Base-by-base conservation (phyloP, 2,797 vertebrate species). In the Lateolabrax maculatus region DNA sequence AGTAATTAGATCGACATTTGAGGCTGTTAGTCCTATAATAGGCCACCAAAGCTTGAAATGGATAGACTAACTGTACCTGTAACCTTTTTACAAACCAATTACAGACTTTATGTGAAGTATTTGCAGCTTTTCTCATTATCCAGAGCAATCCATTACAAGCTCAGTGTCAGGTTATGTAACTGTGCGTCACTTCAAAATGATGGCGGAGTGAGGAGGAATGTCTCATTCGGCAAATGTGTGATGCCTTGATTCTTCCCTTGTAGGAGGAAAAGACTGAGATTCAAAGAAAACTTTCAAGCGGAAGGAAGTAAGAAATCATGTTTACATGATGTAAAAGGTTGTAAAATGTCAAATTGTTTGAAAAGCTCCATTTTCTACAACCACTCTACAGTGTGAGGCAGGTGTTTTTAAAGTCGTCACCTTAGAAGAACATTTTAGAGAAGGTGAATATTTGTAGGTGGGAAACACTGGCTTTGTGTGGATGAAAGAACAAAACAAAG, bases 81-180 rank as follows among this genome's bases (percentile, higher is more conserved):
- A 62, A 68, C 76, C 46, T 71, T 79, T n/a, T 81, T 21, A 66
- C 6, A 36, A 71, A 75, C 57, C 61, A 84, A 58, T 79, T 81
- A 72, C 21, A 67, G 60, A 62, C 43, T 31, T 70, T 3, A 36
- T 37, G 23, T 51, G 52, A 72, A 36, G 53, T 65, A 39, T 67
- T 62, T 55, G 19, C 31, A 61, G 46, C 5, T 51, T 61, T 65
- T 64, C 55, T 83, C 46, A 67, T 60, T 69, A 53, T 63, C 15
- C 66, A 36, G 41, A 71, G 46, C 61, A 25, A 68, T 77, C 52
- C 41, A 48, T 60, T 44, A 43, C 36, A 43, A 34, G 16, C 56
- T n/a, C 8, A n/a, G n/a, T 67, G 63, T 72, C 65, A 61, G 48
- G 25, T 63, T 62, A 34, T 44, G 18, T 49, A 74, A 72, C 52